Base-by-base conservation (phyloP, 1,140 invertebrate species). In the Paramacrobiotus metropolitanus region DNA sequence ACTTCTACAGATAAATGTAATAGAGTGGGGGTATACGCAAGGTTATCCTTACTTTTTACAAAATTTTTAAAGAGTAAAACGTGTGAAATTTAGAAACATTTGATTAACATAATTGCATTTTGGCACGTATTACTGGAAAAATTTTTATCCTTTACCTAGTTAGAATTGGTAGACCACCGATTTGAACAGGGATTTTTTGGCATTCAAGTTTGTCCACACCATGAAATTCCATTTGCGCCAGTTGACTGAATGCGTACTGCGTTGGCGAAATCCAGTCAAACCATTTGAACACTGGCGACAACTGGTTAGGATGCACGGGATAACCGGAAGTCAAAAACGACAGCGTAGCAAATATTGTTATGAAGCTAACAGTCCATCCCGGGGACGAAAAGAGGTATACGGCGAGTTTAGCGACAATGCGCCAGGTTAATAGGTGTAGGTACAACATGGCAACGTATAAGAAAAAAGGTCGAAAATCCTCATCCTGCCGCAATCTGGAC, bases 401-500 rank as follows among this genome's bases (percentile, higher is more conserved):
- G 15, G 84, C 72, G 1, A 84, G 78, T 31, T 81, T 78, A 48
- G 83, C 78, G 4, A 87, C 71, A 64, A 82, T 80, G 64, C 86
- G 81, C 61, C 84, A 75, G 40, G 81, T 74, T 65, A 81, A 79
- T 9, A 87, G 72, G 70, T 86, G 87, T 3, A 87, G 72, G 30
- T 88, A 68, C 78, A 86, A 86, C 66, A 83, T 81, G 40, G 82
- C 82, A 81, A 85, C 77, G 72, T 84, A 86, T 61, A 81, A 72
- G 66, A 82, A 82, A 67, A 85, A 84, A 62, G 80, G 80, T 59
- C 78, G 78, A 63, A 81, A 79, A 62, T 74, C 77, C 29, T 75
- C 74, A 70, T 62, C 71, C 67, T 71, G 72, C 40, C 79, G 75
- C 0, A 90, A 73, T 0, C 86, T 86, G 9, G 83, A 82, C 86